These are phyloP conservation scores for Carcinoscorpius rotundicauda DNA, from an alignment of 1,140 invertebrate species.

Conservation along the genomic window DNA sequence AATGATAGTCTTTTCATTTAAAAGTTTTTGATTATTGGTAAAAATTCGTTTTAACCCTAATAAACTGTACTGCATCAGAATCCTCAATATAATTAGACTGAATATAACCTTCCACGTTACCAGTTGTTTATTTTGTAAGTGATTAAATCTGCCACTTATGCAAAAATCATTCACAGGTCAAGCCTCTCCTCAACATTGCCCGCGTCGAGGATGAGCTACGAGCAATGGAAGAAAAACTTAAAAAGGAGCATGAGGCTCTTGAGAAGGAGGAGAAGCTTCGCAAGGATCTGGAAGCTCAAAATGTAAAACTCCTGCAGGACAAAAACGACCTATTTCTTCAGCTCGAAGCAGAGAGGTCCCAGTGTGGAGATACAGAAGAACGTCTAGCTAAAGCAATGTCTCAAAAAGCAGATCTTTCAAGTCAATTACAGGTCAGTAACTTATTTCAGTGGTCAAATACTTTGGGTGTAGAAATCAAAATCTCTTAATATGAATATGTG, in stretches of 20 bases:
- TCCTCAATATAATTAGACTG: too few relatives aligned
- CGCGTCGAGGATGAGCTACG: conserved; percentile 97
- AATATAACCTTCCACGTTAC: too few relatives aligned
- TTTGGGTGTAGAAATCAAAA: too few relatives aligned
- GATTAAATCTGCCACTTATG: too few relatives aligned
- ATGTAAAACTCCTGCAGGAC: conserved; percentile 77
- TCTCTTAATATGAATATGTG: too few relatives aligned
- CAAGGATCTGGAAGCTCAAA: conserved; percentile 90
- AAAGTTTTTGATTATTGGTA: too few relatives aligned
- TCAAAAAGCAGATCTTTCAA: conserved; percentile 93
- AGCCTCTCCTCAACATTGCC: conserved; percentile 95
- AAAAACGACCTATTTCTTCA: conserved; percentile 78
- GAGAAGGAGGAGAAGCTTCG: conserved; percentile 89
- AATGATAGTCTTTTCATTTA: too few relatives aligned
- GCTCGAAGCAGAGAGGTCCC: conserved; percentile 83
- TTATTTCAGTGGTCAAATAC: too few relatives aligned
- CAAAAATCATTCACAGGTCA: conserved; percentile 44
- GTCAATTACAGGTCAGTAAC: conserved; percentile 64
- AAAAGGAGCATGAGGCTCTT: conserved; percentile 83
- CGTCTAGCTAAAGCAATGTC: conserved; percentile 80
- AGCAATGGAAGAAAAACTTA: conserved; percentile 79
- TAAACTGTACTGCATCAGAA: too few relatives aligned
- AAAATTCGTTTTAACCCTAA: too few relatives aligned
- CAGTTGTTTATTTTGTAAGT: too few relatives aligned
- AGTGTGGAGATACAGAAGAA: conserved; percentile 78